Conservation (phyloP, 92 coral and sea anemone genomes). For the Epizoanthus ramosus region DNA sequence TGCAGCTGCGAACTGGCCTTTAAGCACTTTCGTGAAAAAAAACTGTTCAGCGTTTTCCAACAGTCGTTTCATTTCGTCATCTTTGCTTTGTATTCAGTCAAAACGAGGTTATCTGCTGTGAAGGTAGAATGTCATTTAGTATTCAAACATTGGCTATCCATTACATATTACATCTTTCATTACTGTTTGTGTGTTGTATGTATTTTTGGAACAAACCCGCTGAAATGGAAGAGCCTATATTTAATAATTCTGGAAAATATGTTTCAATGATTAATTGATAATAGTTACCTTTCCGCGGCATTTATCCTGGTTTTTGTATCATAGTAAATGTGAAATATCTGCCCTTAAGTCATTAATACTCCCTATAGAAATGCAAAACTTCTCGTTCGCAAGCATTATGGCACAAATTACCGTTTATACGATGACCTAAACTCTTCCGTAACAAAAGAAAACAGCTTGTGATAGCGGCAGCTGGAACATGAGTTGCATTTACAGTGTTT, state of each 20-base stretch:
- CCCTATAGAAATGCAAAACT: constrained; percentile 6
- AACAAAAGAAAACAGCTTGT: constrained; percentile 30
- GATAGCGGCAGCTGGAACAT: not conserved
- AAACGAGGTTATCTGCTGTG: not conserved
- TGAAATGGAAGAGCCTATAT: constrained; percentile 2
- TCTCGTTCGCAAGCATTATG: not conserved
- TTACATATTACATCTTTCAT: not conserved
- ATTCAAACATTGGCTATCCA: not conserved
- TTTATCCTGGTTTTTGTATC: not conserved
- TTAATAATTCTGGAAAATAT: not conserved
- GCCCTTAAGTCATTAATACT: not conserved
- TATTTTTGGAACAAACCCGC: not conserved
- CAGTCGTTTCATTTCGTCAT: not conserved
- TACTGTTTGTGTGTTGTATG: not conserved
- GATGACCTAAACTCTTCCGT: constrained; percentile 11
- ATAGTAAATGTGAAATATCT: not conserved
- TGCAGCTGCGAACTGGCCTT: not conserved
- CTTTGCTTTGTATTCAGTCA: not conserved
- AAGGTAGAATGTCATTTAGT: not conserved
- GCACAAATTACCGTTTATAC: not conserved
- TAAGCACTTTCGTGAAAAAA: not conserved
- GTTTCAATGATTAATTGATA: not conserved
- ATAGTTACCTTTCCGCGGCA: not conserved
- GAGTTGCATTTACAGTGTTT: too few relatives aligned
- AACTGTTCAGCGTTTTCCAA: not conserved